Base-by-base conservation (phyloP, 2,113 vertebrate species). In the Neolamprologus longior region DNA sequence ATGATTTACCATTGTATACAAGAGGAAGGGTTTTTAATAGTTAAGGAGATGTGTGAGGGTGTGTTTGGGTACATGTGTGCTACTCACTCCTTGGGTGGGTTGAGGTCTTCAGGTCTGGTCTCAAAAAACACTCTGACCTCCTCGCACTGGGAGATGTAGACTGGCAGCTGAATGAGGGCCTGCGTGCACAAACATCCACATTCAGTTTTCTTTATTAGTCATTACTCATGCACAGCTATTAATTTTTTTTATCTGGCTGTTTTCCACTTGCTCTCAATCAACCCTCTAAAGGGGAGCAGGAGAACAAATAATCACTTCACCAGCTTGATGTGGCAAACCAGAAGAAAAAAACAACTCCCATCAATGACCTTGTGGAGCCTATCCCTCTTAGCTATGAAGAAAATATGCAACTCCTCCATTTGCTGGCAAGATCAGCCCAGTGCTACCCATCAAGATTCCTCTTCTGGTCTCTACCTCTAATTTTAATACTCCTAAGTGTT, bases 91-190 rank as follows among this genome's bases (percentile, higher is more conserved):
- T 98, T 98, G 4, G 98, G 98, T 15, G 98, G 98, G 33, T 97
- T 98, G 91, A 99, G 92, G 94, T 99, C 99, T 7, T 99, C 99
- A 0, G 98, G 98, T 92, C 98, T 97, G 9, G 98, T 98, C 95
- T 99, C 99, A 87, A 99, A 99, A 95, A 99, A 99, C 92, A 97
- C 97, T 53, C 98, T 95, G 79, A 99, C 99, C 90, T 99, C 98
- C 73, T 99, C 98, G 0, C 99, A 99, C 94, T 99, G 99, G 53
- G 98, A 99, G 92, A 99, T 99, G 93, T 99, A 99, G 33, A 98
- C 98, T 1, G 99, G 99, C 91, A 99, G 94, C 95, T 98, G 98
- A 94, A 99, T 99, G 92, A 99, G 97, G 81, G 98, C 98, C 98
- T 99, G 94, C 0, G 50, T 86, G 80, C n/a, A 92, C 3, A 88